Evolutionary conservation across 2,797 vertebrate genomes (phyloP).

Genomic region (Clarias pachynema): DNA sequence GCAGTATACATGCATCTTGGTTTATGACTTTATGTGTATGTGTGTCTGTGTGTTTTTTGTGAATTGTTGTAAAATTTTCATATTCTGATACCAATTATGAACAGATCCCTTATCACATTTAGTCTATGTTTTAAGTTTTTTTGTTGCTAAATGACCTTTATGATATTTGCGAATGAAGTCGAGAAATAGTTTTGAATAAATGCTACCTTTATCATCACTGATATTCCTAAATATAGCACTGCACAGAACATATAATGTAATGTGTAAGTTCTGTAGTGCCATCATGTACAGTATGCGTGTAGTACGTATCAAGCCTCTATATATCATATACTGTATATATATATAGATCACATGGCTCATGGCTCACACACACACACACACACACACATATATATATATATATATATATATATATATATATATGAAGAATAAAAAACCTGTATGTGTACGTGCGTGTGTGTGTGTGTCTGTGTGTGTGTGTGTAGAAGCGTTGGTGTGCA

Average conservation of each 20-base stretch:
- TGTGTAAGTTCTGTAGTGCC: neutral
- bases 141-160: neutral
- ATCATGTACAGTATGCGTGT: too few relatives aligned
- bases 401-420: too few relatives aligned
- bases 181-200: neutral
- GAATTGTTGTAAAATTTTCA: neutral
- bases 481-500: neutral
- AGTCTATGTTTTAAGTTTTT: neutral
- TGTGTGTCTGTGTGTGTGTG: neutral
- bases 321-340: too few relatives aligned
- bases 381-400: too few relatives aligned
- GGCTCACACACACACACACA: too few relatives aligned
- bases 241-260: neutral
- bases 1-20: neutral
- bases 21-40: slow-evolving; percentile 1
- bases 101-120: neutral
- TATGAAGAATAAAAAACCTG: too few relatives aligned
- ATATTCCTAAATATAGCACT: neutral
- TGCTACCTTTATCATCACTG: neutral
- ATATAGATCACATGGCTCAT: too few relatives aligned
- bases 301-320: too few relatives aligned
- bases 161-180: neutral
- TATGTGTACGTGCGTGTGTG: too few relatives aligned
- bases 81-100: neutral
- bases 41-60: neutral